phyloP scores from a whole-genome alignment of 2,113 vertebrate genomes.

The Chunga burmeisteri region DNA sequence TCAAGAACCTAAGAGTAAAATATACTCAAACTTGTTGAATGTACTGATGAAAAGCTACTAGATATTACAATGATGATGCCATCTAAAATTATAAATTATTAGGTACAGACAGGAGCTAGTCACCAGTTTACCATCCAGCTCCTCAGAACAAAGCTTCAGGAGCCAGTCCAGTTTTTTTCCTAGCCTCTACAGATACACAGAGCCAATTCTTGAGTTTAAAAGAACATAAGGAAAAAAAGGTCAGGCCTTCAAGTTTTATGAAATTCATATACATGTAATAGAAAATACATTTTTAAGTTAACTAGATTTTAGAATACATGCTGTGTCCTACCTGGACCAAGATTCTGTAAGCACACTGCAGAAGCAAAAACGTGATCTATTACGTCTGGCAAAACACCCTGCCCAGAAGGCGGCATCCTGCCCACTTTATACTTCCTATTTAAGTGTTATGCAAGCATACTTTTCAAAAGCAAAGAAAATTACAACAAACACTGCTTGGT shows the following conservation, averaged over 20 bases:
- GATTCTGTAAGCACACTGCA: not conserved
- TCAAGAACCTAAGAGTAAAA: not conserved
- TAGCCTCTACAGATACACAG: not conserved
- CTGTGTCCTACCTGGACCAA: not conserved
- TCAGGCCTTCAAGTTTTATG: not conserved
- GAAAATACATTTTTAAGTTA: not conserved
- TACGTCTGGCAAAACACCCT: not conserved
- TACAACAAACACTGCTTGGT: not conserved
- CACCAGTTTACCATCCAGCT: not conserved
- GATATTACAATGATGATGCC: not conserved
- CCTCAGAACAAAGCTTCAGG: not conserved
- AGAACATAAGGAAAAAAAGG: not conserved
- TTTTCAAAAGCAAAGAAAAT: not conserved
- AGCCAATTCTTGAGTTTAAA: not conserved
- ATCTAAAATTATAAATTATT: not conserved
- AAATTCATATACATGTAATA: not conserved
- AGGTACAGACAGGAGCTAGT: not conserved
- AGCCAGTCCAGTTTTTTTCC: not conserved
- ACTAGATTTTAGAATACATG: not conserved
- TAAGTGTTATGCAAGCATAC: not conserved
- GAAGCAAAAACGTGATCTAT: not conserved
- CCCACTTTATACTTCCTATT: not conserved
- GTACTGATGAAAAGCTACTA: not conserved
- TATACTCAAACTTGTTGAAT: not conserved
- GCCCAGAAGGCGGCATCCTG: not conserved